Conservation (phyloP, 2,113 vertebrate species). For the cat (Felis catus) region DNA sequence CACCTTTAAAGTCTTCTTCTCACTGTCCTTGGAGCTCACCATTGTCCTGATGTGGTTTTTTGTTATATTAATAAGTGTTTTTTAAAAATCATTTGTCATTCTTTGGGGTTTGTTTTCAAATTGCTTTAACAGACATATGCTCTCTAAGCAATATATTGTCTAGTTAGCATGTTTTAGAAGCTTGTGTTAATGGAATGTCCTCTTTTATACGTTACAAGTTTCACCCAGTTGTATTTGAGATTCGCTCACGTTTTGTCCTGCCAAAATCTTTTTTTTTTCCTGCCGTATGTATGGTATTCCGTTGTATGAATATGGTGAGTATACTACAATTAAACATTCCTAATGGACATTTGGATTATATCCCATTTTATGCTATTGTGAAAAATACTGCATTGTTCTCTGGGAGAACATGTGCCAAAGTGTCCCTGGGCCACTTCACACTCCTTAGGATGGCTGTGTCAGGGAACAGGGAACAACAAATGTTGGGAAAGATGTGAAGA, state of each 20-base stretch:
- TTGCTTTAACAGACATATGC: neutral
- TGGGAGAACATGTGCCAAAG: neutral
- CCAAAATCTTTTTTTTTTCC: neutral
- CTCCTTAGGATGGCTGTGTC: neutral
- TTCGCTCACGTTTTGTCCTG: neutral
- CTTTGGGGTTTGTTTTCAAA: slow-evolving; percentile 11
- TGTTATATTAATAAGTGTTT: neutral
- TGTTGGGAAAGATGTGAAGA: neutral
- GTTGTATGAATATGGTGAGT: neutral
- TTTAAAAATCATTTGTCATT: neutral
- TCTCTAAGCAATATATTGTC: neutral
- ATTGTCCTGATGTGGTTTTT: neutral
- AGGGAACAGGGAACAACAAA: neutral
- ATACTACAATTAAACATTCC: neutral
- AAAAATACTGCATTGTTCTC: neutral
- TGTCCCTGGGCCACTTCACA: neutral
- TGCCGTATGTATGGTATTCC: neutral
- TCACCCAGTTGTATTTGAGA: neutral
- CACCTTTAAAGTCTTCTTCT: neutral
- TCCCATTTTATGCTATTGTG: neutral
- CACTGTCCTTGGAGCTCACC: neutral
- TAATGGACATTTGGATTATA: neutral
- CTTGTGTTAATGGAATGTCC: neutral
- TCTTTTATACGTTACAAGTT: neutral
- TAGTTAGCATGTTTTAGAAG: slow-evolving; percentile 36